Base-by-base conservation (phyloP, 2,888 invertebrate genomes). In the Lycocerus yunnanus region DNA sequence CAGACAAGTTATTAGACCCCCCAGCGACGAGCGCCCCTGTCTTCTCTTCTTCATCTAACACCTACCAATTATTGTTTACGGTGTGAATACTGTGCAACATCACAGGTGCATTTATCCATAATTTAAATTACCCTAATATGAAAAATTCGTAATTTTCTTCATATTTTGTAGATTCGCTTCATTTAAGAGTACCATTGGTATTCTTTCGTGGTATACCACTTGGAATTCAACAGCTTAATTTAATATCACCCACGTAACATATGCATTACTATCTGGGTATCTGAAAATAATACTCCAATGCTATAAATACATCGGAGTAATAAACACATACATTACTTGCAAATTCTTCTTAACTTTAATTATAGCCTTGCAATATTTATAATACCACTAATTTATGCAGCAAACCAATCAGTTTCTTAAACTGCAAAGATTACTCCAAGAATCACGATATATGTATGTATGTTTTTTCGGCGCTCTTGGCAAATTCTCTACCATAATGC, bases 1-100 rank as follows among this genome's bases (percentile, higher is more conserved):
- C 78, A 77, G 78, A 76, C 78, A 77, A 81, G 81, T 82, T 82
- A 81, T 82, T 81, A 80, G 79, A 80, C 81, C 80, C 78, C 81
- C 81, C 78, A 77, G 75, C 71, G 79, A 77, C 73, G 75, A 74
- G 75, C 71, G 68, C 65, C 75, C 78, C 77, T 72, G 74, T 76
- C 72, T 63, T 63, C 75, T 75, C 76, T 66, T 71, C 79, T 77
- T 74, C 74, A 73, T 77, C 69, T 72, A 76, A 76, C 77, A 79
- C 78, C 78, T 79, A 77, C 77, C 76, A 73, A 77, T 76, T 77
- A 72, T 75, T 65, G 61, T 63, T 63, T 63, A 63, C 15, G 72
- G 68, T 74, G 75, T 68, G 75, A 76, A 78, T 76, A 70, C 75
- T 72, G 77, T 70, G 74, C 74, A 69, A 74, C 74, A 69, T 74